These are phyloP conservation scores for Notolepis coatsorum DNA, from an alignment of 2,797 vertebrate genomes.

Conservation along the genomic window DNA sequence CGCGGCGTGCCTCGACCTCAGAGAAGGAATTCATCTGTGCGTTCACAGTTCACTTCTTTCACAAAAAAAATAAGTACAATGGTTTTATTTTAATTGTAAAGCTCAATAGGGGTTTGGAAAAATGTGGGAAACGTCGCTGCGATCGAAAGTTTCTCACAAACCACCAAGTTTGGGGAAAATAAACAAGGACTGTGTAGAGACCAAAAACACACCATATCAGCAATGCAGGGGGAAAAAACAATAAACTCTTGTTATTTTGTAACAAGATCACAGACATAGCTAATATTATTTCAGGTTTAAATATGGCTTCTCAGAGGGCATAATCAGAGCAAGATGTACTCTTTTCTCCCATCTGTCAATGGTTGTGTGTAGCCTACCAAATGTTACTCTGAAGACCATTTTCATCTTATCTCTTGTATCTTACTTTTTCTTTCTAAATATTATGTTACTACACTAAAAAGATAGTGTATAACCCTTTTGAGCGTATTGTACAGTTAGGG, in stretches of 20 bases:
- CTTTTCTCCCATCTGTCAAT: background rate
- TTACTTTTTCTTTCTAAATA: too few relatives aligned
- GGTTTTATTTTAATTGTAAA: constrained; percentile 68
- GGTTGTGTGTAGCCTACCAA: background rate
- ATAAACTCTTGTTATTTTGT: background rate
- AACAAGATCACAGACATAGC: background rate
- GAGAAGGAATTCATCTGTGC: constrained; percentile 67
- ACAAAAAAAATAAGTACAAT: constrained; percentile 58
- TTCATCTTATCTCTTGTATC: background rate
- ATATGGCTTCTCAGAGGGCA: background rate
- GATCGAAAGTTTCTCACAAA: constrained; percentile 43
- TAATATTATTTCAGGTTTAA: constrained; percentile 1
- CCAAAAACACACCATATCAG: constrained; percentile 14
- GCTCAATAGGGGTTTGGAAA: constrained; percentile 45
- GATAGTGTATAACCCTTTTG: too few relatives aligned
- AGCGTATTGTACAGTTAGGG: too few relatives aligned
- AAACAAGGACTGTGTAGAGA: constrained; percentile 27
- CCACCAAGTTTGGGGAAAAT: constrained; percentile 28
- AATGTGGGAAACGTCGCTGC: constrained; percentile 51
- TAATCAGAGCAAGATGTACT: background rate
- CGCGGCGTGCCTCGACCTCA: constrained; percentile 68
- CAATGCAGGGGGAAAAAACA: constrained; percentile 14
- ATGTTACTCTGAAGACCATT: background rate
- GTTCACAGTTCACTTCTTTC: constrained; percentile 60
- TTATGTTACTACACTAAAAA: too few relatives aligned